Base-by-base conservation (phyloP, 2,797 vertebrate species). In the Fistularia commersonii region DNA sequence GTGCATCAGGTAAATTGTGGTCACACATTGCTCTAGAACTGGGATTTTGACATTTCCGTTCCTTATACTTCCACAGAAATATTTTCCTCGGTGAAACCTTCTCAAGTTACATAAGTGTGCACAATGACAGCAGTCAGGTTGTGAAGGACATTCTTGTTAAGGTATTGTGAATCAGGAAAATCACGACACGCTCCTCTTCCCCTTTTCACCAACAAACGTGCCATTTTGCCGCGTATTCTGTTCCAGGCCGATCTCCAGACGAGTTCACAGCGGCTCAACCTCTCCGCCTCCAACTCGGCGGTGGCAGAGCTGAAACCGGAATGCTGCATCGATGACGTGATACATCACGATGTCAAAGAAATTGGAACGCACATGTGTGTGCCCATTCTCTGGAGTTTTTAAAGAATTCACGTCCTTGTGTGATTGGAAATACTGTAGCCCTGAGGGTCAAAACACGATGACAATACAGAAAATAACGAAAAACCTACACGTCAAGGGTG, bases 21-120 rank as follows among this genome's bases (percentile, higher is more conserved):
- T n/a, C n/a, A n/a, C n/a, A n/a, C n/a, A n/a, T n/a, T n/a, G n/a
- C n/a, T n/a, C n/a, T n/a, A 23, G 23, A 23, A 23, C 2, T 23
- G 23, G 23, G 23, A 23, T 23, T 23, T 41, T 6, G 13, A 9
- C 13, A 5, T 41, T 12, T 41, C 7, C 11, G 11, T 11, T 12
- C 39, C 6, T 9, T 31, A 5, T 5, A 31, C 8, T 69, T 41
- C 0, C 50, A 65, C 83, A 99, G 97, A 57, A 99, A 99, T 72
- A 99, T 99, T 79, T 99, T 99, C 89, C 89, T 99, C 5, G 97
- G 97, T 8, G 97, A 99, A 83, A 99, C 96, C 0, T 99, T 99
- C 89, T 99, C 97, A 79, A 99, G 97, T 87, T 99, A 99, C 64
- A 99, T 99, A 68, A 99, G 97, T 1, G 97, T 99, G 55, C 97